A percentile compares a stretch with the other conserved stretches of the same genome.
phyloP scores from a whole-genome alignment of 2,888 invertebrate genomes.

The Amblyteles armatorius region DNA sequence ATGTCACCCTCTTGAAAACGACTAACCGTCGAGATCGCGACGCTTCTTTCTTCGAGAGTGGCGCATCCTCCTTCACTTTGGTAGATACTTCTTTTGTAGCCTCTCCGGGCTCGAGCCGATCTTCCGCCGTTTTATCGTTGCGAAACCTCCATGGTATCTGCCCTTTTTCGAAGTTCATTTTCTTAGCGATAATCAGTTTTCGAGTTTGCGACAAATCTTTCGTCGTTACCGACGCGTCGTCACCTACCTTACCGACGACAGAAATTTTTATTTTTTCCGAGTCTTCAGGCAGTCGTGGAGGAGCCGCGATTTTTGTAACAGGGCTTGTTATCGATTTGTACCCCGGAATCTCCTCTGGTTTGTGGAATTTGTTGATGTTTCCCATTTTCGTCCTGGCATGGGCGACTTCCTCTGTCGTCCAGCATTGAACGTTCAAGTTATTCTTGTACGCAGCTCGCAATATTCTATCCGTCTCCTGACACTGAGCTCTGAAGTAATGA shows the following conservation, averaged over 20 bases:
- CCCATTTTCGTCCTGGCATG: background rate
- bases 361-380: background rate
- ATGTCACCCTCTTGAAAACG: constrained; percentile 78
- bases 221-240: background rate
- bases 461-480: constrained; percentile 75
- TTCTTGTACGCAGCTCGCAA: constrained; percentile 65
- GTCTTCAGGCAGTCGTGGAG: background rate
- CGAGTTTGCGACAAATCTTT: background rate
- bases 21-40: constrained; percentile 73
- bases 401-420: background rate
- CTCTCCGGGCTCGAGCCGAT: background rate
- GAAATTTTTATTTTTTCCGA: background rate
- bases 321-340: background rate
- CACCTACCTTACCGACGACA: background rate
- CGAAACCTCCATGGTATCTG: background rate
- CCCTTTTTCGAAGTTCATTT: background rate
- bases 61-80: background rate
- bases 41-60: constrained; percentile 55
- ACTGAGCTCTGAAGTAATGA: constrained; percentile 77
- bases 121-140: background rate
- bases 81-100: background rate
- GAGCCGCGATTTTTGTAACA: background rate
- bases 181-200: background rate
- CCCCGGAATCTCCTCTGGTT: background rate
- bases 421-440: background rate